Evolutionary conservation across 2,797 vertebrate genomes (phyloP), one percentile per base, ranked within the genome.

Genomic region (Sebastes cheni): DNA sequence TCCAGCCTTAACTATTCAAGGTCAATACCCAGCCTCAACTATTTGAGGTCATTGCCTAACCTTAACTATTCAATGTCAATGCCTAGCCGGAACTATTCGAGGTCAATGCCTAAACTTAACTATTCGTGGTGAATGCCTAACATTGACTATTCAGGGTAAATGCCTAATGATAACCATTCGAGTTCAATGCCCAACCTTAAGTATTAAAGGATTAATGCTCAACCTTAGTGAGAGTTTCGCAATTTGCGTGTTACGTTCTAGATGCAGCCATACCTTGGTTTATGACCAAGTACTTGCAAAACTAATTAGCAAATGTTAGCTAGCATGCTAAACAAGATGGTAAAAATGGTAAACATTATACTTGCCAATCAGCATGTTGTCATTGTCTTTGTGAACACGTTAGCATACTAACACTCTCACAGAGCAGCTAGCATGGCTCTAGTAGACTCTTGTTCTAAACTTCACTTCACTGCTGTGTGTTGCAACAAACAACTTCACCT

Each of bases 401-500:
- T 42, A 0, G 72, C n/a, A 18, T 18, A 1, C 36, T 42, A 3
- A 34, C 30, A 34, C 7, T 42, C 11, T 36, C 39, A 42, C 13
- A 42, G 39, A 42, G 39, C 39, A 42, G 39, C 39, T 16, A 3
- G 39, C 30, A 25, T 52, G 39, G n/a, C 46, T 67, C 39, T 42
- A 42, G 18, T 1, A 32, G 32, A 42, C 42, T 58, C 23, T 67
- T 42, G 39, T 42, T 16, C 39, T 42, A 22, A 73, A 58, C 60
- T 3, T 62, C 16, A 5, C 62, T 20, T 59, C 59, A 14, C 29
- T 59, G 69, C 50, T 30, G 50, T 36, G 52, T 4, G 58, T 30
- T 18, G 25, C 29, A 27, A 77, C 67, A 83, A 86, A 82, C 56
- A 86, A 84, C 59, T 34, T 67, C 58, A 69, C 78, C 67, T 22